Evolutionary conservation across 2,797 vertebrate species (phyloP), one percentile per base, ranked within the genome.

Genomic region (Sebastes elongatus): DNA sequence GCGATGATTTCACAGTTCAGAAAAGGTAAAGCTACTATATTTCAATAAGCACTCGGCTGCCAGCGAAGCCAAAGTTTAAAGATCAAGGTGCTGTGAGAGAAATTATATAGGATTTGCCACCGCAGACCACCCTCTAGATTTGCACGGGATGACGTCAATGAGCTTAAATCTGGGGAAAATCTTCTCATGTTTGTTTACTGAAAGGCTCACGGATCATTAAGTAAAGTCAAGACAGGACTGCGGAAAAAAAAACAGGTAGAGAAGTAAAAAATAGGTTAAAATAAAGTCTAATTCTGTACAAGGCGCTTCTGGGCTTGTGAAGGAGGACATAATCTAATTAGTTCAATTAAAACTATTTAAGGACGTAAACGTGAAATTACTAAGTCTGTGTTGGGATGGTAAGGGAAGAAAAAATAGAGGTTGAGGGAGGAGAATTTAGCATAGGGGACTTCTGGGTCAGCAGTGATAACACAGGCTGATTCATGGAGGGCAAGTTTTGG

Each of bases 251-350:
- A 83, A 75, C 49, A 83, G 71, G 75, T 79, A 64, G 52, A 46
- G 13, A 76, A 81, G 23, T 59, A 86, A 81, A 92, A 52, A 89
- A 87, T 77, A 91, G 73, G 72, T 84, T 86, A 62, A 88, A 89
- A 88, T 85, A 79, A 56, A 84, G 64, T 83, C 85, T 88, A 89
- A 90, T 89, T 90, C 59, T 79, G 86, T 80, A 70, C 9, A 56
- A 77, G 65, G 38, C 71, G 88, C 87, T 88, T 55, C 72, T 84
- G 70, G 88, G 85, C 65, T 85, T 86, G 78, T 82, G 81, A 78
- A 84, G 76, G 85, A 86, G 72, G 77, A 81, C 68, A 78, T 91
- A 89, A 92, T 92, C 83, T 86, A 87, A 89, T 93, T 93, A 89
- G 85, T 85, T 88, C 57, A 78, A 85, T 76, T 86, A 71, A 82